A percentile compares a stretch with the other conserved stretches of the same genome.
phyloP scores from a whole-genome alignment of 2,888 invertebrate species.

The Steinernema carpocapsae region DNA sequence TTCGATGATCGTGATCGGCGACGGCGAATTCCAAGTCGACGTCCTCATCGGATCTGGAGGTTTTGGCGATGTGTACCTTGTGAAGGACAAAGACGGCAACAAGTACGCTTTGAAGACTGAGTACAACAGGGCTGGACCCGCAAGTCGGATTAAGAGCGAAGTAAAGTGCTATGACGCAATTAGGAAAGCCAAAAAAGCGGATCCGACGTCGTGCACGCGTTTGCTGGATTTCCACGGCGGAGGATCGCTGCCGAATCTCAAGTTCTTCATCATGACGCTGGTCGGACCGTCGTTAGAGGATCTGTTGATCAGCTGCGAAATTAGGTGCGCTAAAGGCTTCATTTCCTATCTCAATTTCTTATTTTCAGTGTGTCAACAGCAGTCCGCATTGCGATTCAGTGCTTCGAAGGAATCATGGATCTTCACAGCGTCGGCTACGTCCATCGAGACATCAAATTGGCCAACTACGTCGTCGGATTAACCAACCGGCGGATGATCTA shows the following conservation, averaged over 20 bases:
- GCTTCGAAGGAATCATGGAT: slow-evolving; percentile 19
- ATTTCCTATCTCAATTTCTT: neutral
- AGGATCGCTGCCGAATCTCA: neutral
- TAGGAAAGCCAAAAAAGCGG: neutral
- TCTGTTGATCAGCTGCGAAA: slow-evolving; percentile 1
- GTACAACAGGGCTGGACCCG: neutral
- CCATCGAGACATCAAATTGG: slow-evolving; percentile 6
- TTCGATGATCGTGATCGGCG: too few species aligned
- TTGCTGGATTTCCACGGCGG: neutral
- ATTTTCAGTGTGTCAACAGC: slow-evolving; percentile 12
- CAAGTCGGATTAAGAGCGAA: slow-evolving; percentile 12
- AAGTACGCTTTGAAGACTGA: slow-evolving; percentile 28
- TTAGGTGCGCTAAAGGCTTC: neutral
- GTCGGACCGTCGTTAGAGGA: slow-evolving; percentile 2
- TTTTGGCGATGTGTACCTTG: slow-evolving; percentile 35
- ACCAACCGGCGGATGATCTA: slow-evolving; percentile 8
- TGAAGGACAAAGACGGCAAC: neutral
- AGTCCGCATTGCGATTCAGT: neutral
- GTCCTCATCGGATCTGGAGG: slow-evolving; percentile 31
- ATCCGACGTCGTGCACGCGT: neutral
- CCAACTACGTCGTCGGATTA: slow-evolving; percentile 20
- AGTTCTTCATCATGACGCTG: slow-evolving; percentile 31
- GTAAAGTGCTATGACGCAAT: neutral
- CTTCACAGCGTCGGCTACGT: neutral
- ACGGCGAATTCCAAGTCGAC: neutral